These are phyloP conservation scores for Acheta domesticus DNA, from an alignment of 2,888 invertebrate genomes.

Conservation along the genomic window DNA sequence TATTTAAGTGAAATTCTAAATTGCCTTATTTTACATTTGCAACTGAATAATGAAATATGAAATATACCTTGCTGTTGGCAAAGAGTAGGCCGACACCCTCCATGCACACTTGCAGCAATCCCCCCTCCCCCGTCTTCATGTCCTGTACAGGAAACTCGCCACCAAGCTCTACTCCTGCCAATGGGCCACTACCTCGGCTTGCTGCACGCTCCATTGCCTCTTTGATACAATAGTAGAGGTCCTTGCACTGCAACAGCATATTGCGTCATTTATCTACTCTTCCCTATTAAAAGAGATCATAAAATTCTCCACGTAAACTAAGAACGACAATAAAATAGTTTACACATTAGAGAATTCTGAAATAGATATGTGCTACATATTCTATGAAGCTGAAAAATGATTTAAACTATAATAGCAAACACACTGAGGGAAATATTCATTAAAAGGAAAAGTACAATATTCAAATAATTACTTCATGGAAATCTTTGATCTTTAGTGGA, in stretches of 20 bases:
- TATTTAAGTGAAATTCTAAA: background rate
- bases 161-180: slow-evolving; percentile 72
- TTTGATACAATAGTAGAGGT: slow-evolving; percentile 97
- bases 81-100: slow-evolving; percentile 98
- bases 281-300: too few relatives aligned
- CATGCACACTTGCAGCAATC: slow-evolving; percentile 97
- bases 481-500: too few relatives aligned
- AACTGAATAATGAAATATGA: background rate
- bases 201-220: slow-evolving; percentile 92
- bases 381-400: too few relatives aligned
- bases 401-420: too few relatives aligned
- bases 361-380: too few relatives aligned
- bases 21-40: background rate
- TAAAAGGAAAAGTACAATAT: too few relatives aligned
- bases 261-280: background rate
- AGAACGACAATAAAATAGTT: too few relatives aligned
- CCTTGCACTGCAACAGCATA: slow-evolving; percentile 75
- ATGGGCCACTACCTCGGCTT: slow-evolving; percentile 68
- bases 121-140: slow-evolving; percentile 94
- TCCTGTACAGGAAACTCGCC: slow-evolving; percentile 99
- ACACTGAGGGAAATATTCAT: too few relatives aligned
- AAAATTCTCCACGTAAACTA: too few relatives aligned
- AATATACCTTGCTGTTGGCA: slow-evolving; percentile 95
- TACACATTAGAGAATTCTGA: too few relatives aligned
- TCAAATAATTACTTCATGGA: too few relatives aligned